Conservation (phyloP, 2,113 vertebrate species). For the Loxodonta africana region DNA sequence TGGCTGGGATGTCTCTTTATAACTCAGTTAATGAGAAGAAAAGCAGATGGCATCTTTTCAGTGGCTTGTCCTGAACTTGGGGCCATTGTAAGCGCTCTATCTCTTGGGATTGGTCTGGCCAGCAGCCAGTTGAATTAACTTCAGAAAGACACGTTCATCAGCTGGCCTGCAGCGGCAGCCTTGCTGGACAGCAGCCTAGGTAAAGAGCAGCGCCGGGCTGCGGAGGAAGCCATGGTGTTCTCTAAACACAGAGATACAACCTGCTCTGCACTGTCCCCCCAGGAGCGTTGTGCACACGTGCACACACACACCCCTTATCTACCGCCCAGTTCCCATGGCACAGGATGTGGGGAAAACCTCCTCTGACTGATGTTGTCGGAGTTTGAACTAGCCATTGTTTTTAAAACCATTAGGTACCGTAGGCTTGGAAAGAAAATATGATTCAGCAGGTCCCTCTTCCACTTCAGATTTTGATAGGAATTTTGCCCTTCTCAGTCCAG, state of each 20-base stretch:
- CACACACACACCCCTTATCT: neutral
- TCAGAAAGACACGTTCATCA: constrained; percentile 54
- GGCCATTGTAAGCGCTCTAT: neutral
- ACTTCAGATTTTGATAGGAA: neutral
- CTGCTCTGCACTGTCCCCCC: fast-evolving
- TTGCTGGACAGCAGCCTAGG: constrained; percentile 41
- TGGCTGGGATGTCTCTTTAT: neutral
- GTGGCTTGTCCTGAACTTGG: neutral
- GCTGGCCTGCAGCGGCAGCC: neutral
- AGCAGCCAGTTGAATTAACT: constrained; percentile 62
- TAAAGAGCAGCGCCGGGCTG: neutral
- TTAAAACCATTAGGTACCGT: neutral
- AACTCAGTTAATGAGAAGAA: constrained; percentile 19
- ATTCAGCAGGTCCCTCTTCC: neutral
- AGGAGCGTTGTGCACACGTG: neutral
- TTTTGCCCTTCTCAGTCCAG: neutral
- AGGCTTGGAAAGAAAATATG: neutral
- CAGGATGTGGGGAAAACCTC: neutral
- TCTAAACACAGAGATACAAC: constrained; percentile 57
- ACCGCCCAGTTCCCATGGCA: neutral
- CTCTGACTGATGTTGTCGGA: neutral
- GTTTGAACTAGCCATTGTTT: neutral
- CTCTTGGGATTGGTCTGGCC: neutral
- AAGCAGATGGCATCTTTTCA: constrained; percentile 20
- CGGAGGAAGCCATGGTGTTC: constrained; percentile 52